phyloP scores from a whole-genome alignment of 2,113 vertebrate species.

The Oxygymnocypris stewartii region DNA sequence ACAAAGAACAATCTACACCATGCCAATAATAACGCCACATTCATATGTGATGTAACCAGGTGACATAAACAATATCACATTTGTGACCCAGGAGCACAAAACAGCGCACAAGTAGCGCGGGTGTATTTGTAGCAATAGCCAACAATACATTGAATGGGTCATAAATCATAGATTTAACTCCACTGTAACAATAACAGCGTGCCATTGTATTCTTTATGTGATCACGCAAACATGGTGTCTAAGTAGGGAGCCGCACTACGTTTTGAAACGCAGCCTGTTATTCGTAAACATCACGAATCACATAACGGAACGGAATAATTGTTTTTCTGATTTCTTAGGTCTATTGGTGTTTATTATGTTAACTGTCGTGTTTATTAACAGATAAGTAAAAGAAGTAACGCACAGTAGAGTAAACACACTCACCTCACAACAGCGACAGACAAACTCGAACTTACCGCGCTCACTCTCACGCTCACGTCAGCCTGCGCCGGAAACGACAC shows the following conservation, averaged over 20 bases:
- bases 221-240: neutral
- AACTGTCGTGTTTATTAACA: neutral
- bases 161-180: too few species aligned
- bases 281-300: neutral
- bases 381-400: neutral
- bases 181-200: too few species aligned
- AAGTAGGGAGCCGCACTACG: too few species aligned
- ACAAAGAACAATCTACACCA: neutral
- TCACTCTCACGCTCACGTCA: neutral
- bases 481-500: neutral
- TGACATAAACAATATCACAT: neutral
- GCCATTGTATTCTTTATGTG: neutral
- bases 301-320: neutral
- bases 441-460: constrained; percentile 25
- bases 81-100: too few species aligned
- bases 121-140: too few species aligned
- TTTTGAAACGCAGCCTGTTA: neutral
- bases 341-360: too few species aligned
- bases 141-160: too few species aligned
- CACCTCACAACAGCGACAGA: neutral
- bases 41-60: neutral
- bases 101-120: too few species aligned
- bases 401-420: neutral
- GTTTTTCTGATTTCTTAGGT: neutral
- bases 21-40: neutral